Conservation (phyloP, 2,888 invertebrate genomes). For the Macrosoma leucophasiata region DNA sequence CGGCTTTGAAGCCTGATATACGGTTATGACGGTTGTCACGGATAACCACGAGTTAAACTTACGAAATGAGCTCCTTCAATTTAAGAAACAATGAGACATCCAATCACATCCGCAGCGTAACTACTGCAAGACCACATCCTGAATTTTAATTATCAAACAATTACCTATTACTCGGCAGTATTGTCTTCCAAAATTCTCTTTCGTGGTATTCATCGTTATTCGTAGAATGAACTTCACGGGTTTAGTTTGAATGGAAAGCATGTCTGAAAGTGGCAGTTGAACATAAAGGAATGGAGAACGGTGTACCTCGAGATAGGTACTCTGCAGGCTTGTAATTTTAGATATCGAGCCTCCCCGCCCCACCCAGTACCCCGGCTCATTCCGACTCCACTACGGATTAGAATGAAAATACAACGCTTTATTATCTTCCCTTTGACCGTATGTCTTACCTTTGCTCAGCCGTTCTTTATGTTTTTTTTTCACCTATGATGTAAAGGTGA, state of each 20-base stretch:
- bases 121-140: no score
- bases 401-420: constrained; percentile 70
- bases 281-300: constrained; percentile 62
- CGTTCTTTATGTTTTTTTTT: constrained; percentile 40
- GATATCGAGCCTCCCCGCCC: constrained; percentile 61
- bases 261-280: constrained; percentile 66
- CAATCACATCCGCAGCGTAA: no score
- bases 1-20: no score
- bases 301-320: constrained; percentile 63
- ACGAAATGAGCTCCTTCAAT: no score
- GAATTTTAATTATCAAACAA: no score
- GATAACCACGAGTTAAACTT: no score
- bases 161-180: no score
- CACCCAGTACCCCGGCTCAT: constrained; percentile 45
- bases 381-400: constrained; percentile 57
- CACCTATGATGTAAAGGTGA: no score
- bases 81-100: no score
- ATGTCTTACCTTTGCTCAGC: constrained; percentile 56
- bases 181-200: no score
- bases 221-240: constrained; percentile 51
- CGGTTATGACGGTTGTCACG: no score
- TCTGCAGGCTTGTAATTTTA: constrained; percentile 70
- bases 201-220: constrained; percentile 50
- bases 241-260: constrained; percentile 56
- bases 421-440: constrained; percentile 70